phyloP scores from a whole-genome alignment of 1,140 invertebrate species.

The Ceratina australensis region DNA sequence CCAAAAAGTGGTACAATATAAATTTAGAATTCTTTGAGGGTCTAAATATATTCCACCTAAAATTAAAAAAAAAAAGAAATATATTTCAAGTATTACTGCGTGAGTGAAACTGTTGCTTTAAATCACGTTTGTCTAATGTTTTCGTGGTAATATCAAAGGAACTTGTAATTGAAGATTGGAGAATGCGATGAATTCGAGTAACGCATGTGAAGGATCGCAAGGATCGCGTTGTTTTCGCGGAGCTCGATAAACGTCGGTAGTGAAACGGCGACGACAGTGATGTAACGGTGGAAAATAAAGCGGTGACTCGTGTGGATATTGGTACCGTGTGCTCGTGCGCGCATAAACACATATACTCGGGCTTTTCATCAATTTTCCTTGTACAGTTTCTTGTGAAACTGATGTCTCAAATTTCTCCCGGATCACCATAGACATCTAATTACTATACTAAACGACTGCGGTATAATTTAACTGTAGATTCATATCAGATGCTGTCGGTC shows the following conservation, averaged over 20 bases:
- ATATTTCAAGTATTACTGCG: too few relatives aligned
- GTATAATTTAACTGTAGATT: too few relatives aligned
- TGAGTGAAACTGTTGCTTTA: background rate
- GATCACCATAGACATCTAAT: background rate
- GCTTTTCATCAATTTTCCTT: constrained; percentile 33
- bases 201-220: background rate
- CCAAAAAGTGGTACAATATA: background rate
- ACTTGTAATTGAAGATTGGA: background rate
- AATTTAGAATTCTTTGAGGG: background rate
- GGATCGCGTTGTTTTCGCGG: background rate
- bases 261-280: constrained; percentile 55
- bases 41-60: background rate
- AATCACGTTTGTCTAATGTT: background rate
- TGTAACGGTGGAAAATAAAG: constrained; percentile 66
- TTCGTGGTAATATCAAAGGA: background rate
- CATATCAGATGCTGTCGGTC: too few relatives aligned
- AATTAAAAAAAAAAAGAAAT: background rate
- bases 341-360: constrained; percentile 49
- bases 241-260: constrained; percentile 4
- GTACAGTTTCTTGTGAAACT: constrained; percentile 55
- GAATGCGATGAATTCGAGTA: background rate
- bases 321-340: constrained; percentile 62
- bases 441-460: too few relatives aligned
- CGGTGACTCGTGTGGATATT: constrained; percentile 62
- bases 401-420: background rate